Evolutionary conservation across 2,113 vertebrate species (phyloP).

Genomic region (Mustelus asterias): DNA sequence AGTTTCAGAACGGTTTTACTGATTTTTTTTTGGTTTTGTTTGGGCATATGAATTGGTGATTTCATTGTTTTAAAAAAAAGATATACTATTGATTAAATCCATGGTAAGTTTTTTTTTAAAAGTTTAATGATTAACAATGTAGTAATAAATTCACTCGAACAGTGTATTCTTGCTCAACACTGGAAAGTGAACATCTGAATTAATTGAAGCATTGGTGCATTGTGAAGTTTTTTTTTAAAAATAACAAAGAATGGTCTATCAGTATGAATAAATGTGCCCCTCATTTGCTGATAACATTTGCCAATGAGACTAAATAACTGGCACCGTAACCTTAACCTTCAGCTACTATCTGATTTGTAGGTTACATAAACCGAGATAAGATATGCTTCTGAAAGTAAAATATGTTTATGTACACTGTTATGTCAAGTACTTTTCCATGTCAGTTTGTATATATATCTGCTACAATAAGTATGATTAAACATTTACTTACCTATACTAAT

Average conservation of each 20-base stretch:
- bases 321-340: neutral
- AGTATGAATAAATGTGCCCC: neutral
- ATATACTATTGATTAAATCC: neutral
- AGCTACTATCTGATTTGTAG: neutral
- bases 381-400: neutral
- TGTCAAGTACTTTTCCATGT: neutral
- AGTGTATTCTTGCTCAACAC: neutral
- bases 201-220: neutral
- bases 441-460: neutral
- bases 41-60: neutral
- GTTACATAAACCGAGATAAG: neutral
- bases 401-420: neutral
- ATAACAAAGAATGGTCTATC: neutral
- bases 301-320: neutral
- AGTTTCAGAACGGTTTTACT: neutral
- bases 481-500: neutral
- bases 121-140: neutral
- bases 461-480: neutral
- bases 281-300: neutral
- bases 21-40: neutral
- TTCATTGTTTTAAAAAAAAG: neutral
- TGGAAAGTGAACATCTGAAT: neutral
- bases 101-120: neutral
- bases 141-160: neutral
- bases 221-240: neutral